Conservation (phyloP, 2,888 invertebrate species). For the Bimastos eiseni region DNA sequence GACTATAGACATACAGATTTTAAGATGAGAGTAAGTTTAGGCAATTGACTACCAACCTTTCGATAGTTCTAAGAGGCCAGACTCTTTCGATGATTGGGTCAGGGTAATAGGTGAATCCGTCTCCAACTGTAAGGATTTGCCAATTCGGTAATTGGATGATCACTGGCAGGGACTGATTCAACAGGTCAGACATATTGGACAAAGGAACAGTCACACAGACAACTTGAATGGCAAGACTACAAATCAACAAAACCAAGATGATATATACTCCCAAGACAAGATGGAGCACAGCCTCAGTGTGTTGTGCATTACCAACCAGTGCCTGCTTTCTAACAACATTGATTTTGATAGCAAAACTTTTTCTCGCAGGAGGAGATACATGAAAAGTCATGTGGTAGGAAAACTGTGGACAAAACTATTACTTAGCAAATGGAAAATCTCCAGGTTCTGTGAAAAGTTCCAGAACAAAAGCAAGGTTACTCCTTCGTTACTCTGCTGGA, state of each 20-base stretch:
- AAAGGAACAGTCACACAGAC: conserved; percentile 1
- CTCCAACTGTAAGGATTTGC: neutral
- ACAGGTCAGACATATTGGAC: neutral
- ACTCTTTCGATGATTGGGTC: conserved; percentile 38
- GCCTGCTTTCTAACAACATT: no score
- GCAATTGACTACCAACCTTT: conserved; percentile 25
- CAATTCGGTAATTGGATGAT: neutral
- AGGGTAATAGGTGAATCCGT: conserved; percentile 34
- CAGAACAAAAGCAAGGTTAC: no score
- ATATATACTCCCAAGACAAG: neutral
- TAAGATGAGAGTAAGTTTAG: neutral
- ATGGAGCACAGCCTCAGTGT: no score
- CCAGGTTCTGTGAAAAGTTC: no score
- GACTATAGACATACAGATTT: neutral
- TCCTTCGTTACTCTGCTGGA: no score
- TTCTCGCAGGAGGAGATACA: no score
- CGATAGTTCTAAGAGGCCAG: conserved; percentile 36
- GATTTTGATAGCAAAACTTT: no score
- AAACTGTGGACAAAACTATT: no score
- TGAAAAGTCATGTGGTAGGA: no score
- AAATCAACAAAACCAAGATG: neutral
- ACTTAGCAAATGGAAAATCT: no score
- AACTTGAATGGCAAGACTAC: neutral
- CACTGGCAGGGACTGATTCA: conserved; percentile 15
- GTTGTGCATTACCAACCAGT: no score